Evolutionary conservation across 2,113 vertebrate genomes (phyloP).

Genomic region (Toxotes jaculatrix): DNA sequence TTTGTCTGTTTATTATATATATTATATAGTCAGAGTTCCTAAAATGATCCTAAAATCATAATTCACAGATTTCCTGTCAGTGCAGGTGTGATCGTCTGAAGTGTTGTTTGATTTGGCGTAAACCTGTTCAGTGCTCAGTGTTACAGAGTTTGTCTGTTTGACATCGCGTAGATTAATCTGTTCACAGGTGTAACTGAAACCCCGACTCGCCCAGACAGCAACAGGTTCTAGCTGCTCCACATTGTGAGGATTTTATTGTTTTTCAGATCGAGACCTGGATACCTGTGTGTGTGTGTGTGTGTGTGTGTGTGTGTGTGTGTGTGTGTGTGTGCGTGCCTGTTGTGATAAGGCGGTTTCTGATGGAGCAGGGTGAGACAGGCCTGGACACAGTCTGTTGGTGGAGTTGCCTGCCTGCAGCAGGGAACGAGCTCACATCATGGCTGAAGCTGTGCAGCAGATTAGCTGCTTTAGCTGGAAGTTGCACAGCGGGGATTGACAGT

Average conservation of each 20-base stretch:
- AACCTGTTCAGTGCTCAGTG: too few species aligned
- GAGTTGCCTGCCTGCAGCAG: conserved; percentile 37
- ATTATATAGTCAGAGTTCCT: too few species aligned
- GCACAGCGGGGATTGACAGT: conserved; percentile 4
- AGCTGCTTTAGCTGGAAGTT: conserved; percentile 26
- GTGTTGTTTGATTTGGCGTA: too few species aligned
- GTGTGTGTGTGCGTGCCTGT: conserved; percentile 25
- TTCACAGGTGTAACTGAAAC: conserved; percentile 13
- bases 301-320: conserved; percentile 28
- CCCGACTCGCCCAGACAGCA: neutral
- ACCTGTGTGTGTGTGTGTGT: conserved; percentile 1
- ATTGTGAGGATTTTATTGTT: conserved; percentile 16
- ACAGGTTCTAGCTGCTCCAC: conserved; percentile 16
- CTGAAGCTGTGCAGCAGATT: conserved; percentile 44
- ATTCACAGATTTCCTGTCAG: too few species aligned
- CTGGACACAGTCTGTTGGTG: conserved; percentile 44
- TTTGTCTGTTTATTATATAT: too few species aligned
- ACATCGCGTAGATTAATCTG: conserved; percentile 10
- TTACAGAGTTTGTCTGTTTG: neutral
- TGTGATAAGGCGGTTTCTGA: conserved; percentile 50
- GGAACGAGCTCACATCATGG: conserved; percentile 49
- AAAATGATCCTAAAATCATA: too few species aligned
- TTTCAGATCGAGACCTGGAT: conserved; percentile 39
- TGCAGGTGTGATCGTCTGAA: too few species aligned
- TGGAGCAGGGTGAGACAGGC: conserved; percentile 52